Evolutionary conservation across 2,113 vertebrate genomes (phyloP).

Genomic region (Alligator mississippiensis): DNA sequence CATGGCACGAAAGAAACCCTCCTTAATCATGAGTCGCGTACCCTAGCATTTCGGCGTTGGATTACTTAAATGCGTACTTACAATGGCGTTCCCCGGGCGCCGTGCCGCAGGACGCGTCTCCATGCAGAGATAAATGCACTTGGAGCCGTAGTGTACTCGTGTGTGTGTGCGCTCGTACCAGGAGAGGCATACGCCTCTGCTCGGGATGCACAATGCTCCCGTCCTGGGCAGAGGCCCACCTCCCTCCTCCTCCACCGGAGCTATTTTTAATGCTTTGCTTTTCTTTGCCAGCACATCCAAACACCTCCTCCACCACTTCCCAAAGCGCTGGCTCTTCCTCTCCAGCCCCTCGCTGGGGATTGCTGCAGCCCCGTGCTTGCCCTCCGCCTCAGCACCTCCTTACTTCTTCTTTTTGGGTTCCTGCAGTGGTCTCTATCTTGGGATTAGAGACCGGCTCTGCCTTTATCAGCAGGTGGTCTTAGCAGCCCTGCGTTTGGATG

Average conservation of each 20-base stretch:
- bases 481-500: not conserved
- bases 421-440: too few species aligned
- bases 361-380: not conserved
- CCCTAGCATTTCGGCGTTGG: not conserved
- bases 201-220: not conserved
- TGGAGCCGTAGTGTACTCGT: not conserved
- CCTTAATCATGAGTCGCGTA: constrained; percentile 41
- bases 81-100: not conserved
- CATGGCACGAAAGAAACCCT: constrained; percentile 26
- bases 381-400: too few species aligned
- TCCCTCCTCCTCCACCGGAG: too few species aligned
- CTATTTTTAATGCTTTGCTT: too few species aligned
- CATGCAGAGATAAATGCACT: accelerated
- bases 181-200: not conserved
- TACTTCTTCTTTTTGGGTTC: not conserved
- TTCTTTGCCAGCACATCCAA: not conserved
- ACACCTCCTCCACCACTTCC: too few species aligned
- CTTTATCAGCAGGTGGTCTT: not conserved
- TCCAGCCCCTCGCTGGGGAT: too few species aligned
- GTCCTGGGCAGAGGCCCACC: not conserved
- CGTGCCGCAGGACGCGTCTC: not conserved
- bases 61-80: constrained; percentile 26
- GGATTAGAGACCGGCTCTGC: not conserved
- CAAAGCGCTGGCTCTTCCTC: too few species aligned
- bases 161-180: not conserved